These are phyloP conservation scores for Hyphantria cunea DNA, from an alignment of 1,140 invertebrate species.

Conservation along the genomic window DNA sequence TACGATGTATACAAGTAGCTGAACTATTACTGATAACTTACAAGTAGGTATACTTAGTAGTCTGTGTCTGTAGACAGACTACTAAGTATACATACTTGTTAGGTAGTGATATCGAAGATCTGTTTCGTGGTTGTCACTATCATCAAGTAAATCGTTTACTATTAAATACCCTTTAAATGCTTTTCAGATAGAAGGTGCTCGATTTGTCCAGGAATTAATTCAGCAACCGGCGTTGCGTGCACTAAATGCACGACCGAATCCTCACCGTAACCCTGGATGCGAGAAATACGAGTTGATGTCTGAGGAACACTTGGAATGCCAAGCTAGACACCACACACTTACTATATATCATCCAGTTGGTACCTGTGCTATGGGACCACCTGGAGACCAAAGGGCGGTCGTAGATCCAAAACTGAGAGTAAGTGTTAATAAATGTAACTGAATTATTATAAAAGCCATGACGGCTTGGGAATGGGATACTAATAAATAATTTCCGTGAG, in stretches of 20 bases:
- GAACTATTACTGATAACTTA: no score
- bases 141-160: no score
- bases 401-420: constrained; percentile 75
- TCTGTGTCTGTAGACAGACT: no score
- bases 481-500: no score
- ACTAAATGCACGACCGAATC: constrained; percentile 85
- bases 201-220: constrained; percentile 84
- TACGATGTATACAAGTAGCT: no score
- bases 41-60: no score
- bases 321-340: constrained; percentile 72
- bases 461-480: neutral
- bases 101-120: no score
- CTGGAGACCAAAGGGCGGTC: constrained; percentile 79
- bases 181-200: constrained; percentile 87
- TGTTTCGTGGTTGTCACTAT: no score
- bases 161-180: no score
- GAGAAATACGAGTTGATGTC: constrained; percentile 80
- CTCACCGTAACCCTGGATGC: constrained; percentile 84
- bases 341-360: constrained; percentile 82
- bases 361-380: constrained; percentile 85
- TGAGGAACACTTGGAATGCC: constrained; percentile 83
- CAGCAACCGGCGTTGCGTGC: constrained; percentile 85
- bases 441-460: neutral
- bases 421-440: constrained; percentile 9
- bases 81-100: no score